Percentiles rank a stretch among this genome's conserved stretches.
Evolutionary conservation across 2,113 vertebrate genomes (phyloP).

Genomic region (Anoplopoma fimbria): DNA sequence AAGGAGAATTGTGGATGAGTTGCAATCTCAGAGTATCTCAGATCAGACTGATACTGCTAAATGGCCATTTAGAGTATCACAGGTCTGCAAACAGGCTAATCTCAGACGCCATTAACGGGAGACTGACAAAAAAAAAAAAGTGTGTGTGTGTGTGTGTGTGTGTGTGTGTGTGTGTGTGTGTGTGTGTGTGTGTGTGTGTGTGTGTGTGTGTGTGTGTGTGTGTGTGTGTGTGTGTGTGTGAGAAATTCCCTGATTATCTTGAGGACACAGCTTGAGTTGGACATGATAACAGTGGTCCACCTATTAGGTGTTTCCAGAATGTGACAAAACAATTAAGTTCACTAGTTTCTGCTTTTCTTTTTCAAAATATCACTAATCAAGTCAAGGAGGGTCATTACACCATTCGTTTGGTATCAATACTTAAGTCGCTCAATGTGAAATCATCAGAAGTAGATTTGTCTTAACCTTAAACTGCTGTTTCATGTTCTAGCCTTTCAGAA

Average conservation of each 20-base stretch:
- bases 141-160: constrained; percentile 7
- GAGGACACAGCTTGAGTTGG: neutral
- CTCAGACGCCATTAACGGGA: neutral
- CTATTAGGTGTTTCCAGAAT: neutral
- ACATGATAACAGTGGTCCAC: neutral
- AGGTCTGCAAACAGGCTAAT: constrained; percentile 9
- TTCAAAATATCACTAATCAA: neutral
- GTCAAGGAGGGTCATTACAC: neutral
- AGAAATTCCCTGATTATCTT: neutral
- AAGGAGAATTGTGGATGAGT: neutral
- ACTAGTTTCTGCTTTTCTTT: neutral
- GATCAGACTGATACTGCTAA: neutral
- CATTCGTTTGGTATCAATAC: neutral
- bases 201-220: constrained; percentile 1
- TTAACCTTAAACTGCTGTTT: neutral
- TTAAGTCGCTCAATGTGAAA: neutral
- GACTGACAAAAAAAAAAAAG: too few species aligned
- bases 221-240: constrained; percentile 1
- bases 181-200: constrained; percentile 2
- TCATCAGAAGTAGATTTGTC: neutral
- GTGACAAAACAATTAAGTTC: neutral
- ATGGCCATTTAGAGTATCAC: neutral
- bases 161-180: neutral
- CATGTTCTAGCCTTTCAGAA: neutral
- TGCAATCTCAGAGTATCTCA: neutral